Conservation (phyloP, 2,797 vertebrate species). For the Notamacropus eugenii region DNA sequence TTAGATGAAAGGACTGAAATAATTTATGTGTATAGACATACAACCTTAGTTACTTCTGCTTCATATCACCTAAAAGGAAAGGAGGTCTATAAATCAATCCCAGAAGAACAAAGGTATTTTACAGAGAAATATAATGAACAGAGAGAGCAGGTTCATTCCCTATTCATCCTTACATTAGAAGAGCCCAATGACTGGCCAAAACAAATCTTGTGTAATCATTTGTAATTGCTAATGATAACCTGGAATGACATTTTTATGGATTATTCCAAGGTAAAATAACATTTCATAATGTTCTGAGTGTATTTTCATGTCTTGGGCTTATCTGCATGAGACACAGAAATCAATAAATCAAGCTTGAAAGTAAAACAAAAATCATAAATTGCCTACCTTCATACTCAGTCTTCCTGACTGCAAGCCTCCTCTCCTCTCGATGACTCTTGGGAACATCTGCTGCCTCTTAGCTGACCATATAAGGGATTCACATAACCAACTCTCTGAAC, state of each 20-base stretch:
- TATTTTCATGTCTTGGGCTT: conserved; percentile 53
- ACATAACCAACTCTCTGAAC: neutral
- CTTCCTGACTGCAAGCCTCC: conserved; percentile 10
- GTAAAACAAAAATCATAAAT: conserved; percentile 57
- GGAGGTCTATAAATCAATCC: conserved; percentile 68
- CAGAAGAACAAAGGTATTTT: conserved; percentile 59
- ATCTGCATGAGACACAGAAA: conserved; percentile 45
- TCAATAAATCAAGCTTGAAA: conserved; percentile 66
- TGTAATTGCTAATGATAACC: conserved; percentile 69
- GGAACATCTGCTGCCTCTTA: conserved; percentile 17
- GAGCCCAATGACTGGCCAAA: conserved; percentile 67
- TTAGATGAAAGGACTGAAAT: conserved; percentile 36
- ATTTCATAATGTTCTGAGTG: conserved; percentile 19
- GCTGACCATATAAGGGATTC: neutral
- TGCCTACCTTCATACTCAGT: neutral
- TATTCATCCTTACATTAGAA: conserved; percentile 70
- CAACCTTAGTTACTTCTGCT: conserved; percentile 77
- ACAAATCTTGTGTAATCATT: conserved; percentile 57
- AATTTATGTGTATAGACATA: conserved; percentile 29
- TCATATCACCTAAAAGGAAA: conserved; percentile 77
- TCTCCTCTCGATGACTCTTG: conserved; percentile 30
- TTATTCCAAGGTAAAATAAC: conserved; percentile 33
- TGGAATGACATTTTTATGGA: conserved; percentile 66
- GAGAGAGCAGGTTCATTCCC: conserved; percentile 64
- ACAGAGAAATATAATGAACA: conserved; percentile 71